Percentiles rank a stretch among this genome's conserved stretches.
phyloP scores from a whole-genome alignment of 1,140 invertebrate species.

The Caenorhabditis latens region DNA sequence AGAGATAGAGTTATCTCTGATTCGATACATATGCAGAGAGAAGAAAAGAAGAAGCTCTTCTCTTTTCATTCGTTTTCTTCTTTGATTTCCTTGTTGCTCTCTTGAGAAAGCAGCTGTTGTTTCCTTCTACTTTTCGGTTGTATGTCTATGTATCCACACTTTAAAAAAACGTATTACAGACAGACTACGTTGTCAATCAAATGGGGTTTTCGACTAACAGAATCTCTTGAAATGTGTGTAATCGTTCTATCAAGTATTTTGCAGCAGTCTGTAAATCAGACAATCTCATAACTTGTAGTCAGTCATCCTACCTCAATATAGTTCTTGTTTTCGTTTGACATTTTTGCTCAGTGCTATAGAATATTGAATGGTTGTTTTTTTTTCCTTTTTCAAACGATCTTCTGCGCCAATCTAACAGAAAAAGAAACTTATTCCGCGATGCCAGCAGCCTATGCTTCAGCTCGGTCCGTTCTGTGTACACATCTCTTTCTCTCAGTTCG shows the following conservation, averaged over 20 bases:
- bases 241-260: no score
- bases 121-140: conserved; percentile 39
- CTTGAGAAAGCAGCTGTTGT: conserved; percentile 31
- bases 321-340: no score
- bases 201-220: background rate
- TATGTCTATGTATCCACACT: background rate
- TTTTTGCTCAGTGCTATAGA: no score
- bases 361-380: no score
- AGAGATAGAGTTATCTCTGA: conserved; percentile 45
- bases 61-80: conserved; percentile 23
- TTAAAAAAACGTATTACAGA: background rate
- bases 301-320: no score
- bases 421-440: background rate
- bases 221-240: no score
- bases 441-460: background rate
- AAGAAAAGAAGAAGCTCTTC: conserved; percentile 9
- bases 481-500: background rate
- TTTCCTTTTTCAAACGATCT: background rate
- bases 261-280: no score
- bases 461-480: conserved; percentile 1
- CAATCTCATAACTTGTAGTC: no score
- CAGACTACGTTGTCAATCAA: background rate
- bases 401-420: background rate
- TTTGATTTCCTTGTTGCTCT: conserved; percentile 41
- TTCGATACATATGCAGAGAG: conserved; percentile 43